Evolutionary conservation across 1,140 invertebrate species (phyloP).

Genomic region (Elysia chlorotica): DNA sequence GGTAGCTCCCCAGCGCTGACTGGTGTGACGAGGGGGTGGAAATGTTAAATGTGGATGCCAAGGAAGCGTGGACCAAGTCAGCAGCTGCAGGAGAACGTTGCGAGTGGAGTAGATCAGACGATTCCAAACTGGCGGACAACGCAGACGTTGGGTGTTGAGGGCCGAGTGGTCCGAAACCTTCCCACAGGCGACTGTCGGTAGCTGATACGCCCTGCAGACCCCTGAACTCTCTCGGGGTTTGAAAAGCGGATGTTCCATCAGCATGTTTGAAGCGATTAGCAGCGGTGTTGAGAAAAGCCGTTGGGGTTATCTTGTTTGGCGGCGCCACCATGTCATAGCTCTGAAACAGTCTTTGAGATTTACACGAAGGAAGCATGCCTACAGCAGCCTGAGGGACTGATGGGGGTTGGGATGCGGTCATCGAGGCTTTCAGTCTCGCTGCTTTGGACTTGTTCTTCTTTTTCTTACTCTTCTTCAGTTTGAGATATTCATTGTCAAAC

Average conservation of each 20-base stretch:
- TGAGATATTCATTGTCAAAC: slow-evolving; percentile 47
- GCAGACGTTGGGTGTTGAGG: too few species aligned
- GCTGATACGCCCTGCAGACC: too few species aligned
- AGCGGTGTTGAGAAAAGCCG: slow-evolving; percentile 33
- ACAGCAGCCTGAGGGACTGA: background rate
- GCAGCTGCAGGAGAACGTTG: too few species aligned
- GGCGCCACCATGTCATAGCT: slow-evolving; percentile 53
- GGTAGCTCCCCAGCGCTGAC: background rate
- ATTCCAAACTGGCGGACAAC: too few species aligned
- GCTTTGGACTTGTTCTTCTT: slow-evolving; percentile 29
- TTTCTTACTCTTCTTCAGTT: slow-evolving; percentile 43
- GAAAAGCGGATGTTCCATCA: slow-evolving; percentile 44
- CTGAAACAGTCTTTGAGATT: slow-evolving; percentile 23
- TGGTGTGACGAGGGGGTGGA: background rate
- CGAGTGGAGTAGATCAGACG: too few species aligned
- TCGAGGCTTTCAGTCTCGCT: slow-evolving; percentile 12
- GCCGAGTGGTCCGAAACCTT: too few species aligned
- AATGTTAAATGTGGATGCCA: background rate
- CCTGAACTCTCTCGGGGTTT: slow-evolving; percentile 28
- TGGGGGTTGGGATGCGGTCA: background rate
- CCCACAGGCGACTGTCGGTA: too few species aligned
- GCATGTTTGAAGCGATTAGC: slow-evolving; percentile 44
- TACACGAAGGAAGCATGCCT: background rate
- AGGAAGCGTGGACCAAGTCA: background rate
- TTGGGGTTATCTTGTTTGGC: slow-evolving; percentile 53